Evolutionary conservation across 2,113 vertebrate species (phyloP), one percentile per base, ranked within the genome.

Genomic region (Cyprinodon brontotheroides): DNA sequence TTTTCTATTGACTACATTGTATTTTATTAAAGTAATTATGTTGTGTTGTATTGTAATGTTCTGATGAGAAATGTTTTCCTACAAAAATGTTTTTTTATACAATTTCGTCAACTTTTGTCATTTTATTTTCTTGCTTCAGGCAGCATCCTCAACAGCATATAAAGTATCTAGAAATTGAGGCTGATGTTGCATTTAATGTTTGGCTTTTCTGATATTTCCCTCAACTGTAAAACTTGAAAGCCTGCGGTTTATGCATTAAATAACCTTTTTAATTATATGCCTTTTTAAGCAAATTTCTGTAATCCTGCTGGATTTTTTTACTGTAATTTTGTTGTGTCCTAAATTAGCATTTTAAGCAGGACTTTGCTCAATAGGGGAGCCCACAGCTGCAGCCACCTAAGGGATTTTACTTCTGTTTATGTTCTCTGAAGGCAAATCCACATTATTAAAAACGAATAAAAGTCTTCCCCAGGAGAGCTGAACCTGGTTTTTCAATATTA

Each of bases 401-500:
- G 50, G 48, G 60, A 57, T 36, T 61, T 57, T 37, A 11, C 4
- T 15, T 14, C 39, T 15, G 10, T 40, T 62, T 73, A 41, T 47
- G 29, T 48, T 14, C 43, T 70, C 61, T 61, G 8, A 45, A 15
- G 1, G 7, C 22, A 75, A 65, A 69, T 17, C 29, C 66, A 50
- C 2, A 2, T 50, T 59, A 50, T 68, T 68, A 11, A 71, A 76
- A 47, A 15, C 61, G 41, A 70, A 50, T 60, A 70, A 66, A 80
- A 67, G 57, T 36, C 53, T 61, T 83, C 69, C 70, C 62, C 36
- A 57, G 61, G 74, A 84, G 77, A 82, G 72, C 45, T 70, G 43
- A 80, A 79, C 65, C 57, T 40, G 39, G 29, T 81, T 63, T 80
- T 15, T 68, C 76, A 70, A 38, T 53, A 9, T 65, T 29, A 61